Evolutionary conservation across 2,797 vertebrate species (phyloP), one percentile per base, ranked within the genome.

Genomic region (Astyanax mexicanus): DNA sequence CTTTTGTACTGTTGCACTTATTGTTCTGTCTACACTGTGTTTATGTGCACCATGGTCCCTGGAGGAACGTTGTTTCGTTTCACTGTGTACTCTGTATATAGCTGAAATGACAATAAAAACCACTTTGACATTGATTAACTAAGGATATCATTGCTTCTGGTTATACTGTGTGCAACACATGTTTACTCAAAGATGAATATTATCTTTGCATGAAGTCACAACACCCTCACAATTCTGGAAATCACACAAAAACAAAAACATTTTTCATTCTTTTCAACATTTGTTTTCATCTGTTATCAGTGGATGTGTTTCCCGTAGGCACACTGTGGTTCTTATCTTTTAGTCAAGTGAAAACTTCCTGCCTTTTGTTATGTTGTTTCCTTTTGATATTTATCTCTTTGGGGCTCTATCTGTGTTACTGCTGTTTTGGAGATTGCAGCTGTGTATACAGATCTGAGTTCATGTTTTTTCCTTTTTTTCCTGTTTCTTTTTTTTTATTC

Each of bases 281-380:
- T 40, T 38, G 19, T 61, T 61, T 61, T 61, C 58, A 61, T 61
- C 58, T 61, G 35, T 38, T 23, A 61, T 61, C 58, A 12, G 10
- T 60, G 29, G 7, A 8, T 19, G 1, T 58, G 15, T 61, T 40
- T 40, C 35, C 58, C 38, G 35, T 19, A 61, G 35, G n/a, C 35
- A 37, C 12, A 10, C 58, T 9, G 4, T 61, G 5, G 6, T 5
- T 19, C 35, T 61, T 61, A 21, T 61, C 35, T 38, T 19, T 11
- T 12, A 61, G 58, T 23, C 19, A 21, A 40, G 35, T 21, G 19
- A 61, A 61, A 61, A 21, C 58, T 40, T 61, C 58, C 58, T 40
- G 35, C 11, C n/a, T 61, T 61, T 61, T 40, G 19, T 61, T 23
- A 4, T 61, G 3, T 12, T 38, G 17, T 61, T 61, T 61, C 21